Evolutionary conservation across 2,888 invertebrate genomes (phyloP).

Genomic region (Operophtera brumata): DNA sequence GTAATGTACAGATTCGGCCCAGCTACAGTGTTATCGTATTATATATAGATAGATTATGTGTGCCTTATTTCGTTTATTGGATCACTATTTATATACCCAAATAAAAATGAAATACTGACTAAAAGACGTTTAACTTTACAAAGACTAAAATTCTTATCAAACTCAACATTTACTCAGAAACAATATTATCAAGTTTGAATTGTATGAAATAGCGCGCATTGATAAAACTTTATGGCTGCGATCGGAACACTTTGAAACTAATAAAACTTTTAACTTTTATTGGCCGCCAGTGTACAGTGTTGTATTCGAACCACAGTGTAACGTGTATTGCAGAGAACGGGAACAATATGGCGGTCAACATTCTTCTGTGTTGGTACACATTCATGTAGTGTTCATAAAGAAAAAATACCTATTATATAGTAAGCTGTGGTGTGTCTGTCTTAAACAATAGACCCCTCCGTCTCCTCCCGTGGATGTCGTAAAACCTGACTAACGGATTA

Average conservation of each 20-base stretch:
- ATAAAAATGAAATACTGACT: too few relatives aligned
- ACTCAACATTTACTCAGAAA: slow-evolving; percentile 28
- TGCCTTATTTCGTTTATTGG: too few relatives aligned
- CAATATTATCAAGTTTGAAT: slow-evolving; percentile 38
- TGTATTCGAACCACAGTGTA: slow-evolving; percentile 26
- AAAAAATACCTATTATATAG: too few relatives aligned
- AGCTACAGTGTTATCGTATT: too few relatives aligned
- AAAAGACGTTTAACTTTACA: background rate
- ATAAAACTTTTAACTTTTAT: slow-evolving; percentile 49
- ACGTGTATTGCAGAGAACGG: slow-evolving; percentile 8
- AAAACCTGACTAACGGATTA: too few relatives aligned
- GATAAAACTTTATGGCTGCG: slow-evolving; percentile 37
- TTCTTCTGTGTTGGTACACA: background rate
- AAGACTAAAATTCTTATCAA: slow-evolving; percentile 26
- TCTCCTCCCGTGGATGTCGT: too few relatives aligned
- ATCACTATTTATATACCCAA: too few relatives aligned
- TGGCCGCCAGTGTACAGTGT: slow-evolving; percentile 49
- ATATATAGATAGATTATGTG: too few relatives aligned
- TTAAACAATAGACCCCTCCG: too few relatives aligned
- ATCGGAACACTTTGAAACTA: slow-evolving; percentile 42
- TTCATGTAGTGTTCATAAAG: background rate
- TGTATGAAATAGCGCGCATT: slow-evolving; percentile 38
- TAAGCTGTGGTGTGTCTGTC: too few relatives aligned
- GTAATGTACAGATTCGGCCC: too few relatives aligned
- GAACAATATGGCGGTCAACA: slow-evolving; percentile 19